These are phyloP conservation scores for Drosophila ogumai DNA, from an alignment of 1,140 invertebrate species.

Conservation along the genomic window DNA sequence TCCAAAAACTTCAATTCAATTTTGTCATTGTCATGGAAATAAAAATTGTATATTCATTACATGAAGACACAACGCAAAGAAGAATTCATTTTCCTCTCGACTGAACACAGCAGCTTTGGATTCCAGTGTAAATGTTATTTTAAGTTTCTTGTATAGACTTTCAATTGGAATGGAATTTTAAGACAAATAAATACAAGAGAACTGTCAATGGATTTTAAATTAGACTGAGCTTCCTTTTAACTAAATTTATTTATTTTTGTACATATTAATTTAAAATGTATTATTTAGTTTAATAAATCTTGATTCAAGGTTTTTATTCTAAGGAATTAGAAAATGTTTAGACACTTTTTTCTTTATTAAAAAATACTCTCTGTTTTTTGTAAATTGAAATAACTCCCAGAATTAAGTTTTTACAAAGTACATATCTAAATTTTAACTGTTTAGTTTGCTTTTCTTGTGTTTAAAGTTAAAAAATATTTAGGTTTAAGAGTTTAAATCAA, in stretches of 20 bases:
- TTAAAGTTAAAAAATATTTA: not conserved
- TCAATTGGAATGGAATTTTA: constrained; percentile 6
- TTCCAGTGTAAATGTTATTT: constrained; percentile 15
- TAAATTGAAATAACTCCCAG: not conserved
- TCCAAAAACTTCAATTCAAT: not conserved
- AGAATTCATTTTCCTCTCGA: constrained; percentile 14
- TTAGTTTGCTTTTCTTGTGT: not conserved
- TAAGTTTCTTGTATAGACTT: constrained; percentile 12
- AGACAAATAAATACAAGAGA: not conserved
- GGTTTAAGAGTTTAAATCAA: not conserved
- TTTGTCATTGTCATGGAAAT: constrained; percentile 3
- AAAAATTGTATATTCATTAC: constrained; percentile 20
- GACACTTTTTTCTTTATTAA: no score
- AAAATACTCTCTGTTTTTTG: no score
- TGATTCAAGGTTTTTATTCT: no score
- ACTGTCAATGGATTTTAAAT: not conserved
- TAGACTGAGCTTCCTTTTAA: not conserved
- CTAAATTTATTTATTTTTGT: not conserved
- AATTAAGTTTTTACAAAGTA: not conserved
- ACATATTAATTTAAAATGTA: not conserved
- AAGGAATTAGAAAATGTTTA: no score
- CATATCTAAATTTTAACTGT: no score
- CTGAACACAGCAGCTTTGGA: constrained; percentile 7
- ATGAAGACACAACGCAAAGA: constrained; percentile 3
- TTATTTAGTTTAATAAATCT: not conserved